phyloP scores from a whole-genome alignment of 2,113 vertebrate genomes.

The Sialia sialis region DNA sequence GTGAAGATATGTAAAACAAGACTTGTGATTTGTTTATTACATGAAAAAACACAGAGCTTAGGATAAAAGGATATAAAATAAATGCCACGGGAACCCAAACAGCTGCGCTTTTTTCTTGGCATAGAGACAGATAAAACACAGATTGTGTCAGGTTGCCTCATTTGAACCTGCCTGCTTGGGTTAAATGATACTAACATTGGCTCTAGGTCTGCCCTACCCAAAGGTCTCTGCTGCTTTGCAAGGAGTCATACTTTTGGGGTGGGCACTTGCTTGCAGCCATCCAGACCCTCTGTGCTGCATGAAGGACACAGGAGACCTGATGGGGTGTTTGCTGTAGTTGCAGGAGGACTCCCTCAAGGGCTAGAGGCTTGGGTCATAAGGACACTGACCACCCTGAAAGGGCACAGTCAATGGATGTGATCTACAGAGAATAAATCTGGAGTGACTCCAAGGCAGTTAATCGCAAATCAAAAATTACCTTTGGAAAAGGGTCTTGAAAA shows the following conservation, averaged over 20 bases:
- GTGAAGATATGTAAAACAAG: not conserved
- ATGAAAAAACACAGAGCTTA: conserved; percentile 27
- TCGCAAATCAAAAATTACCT: not conserved
- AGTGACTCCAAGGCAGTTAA: not conserved
- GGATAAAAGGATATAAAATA: conserved; percentile 36
- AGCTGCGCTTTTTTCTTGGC: not conserved
- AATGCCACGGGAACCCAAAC: conserved; percentile 8
- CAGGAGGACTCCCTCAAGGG: not conserved
- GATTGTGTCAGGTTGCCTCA: not conserved
- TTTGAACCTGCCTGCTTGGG: not conserved
- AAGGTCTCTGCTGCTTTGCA: not conserved
- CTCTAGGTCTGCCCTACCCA: not conserved
- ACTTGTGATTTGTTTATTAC: conserved; percentile 43
- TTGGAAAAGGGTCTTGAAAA: not conserved
- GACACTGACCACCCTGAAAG: rapidly evolving
- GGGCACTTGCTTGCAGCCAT: not conserved
- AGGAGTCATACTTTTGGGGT: not conserved
- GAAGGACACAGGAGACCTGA: not conserved
- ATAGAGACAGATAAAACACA: not conserved
- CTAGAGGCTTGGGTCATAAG: not conserved
- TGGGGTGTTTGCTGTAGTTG: not conserved
- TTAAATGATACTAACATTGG: not conserved
- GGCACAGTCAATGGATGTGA: not conserved
- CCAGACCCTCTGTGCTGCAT: not conserved
- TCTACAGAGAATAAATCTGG: not conserved